Evolutionary conservation across 2,888 invertebrate genomes (phyloP), one percentile per base, ranked within the genome.

Genomic region (Lasioglossum oenotherae): DNA sequence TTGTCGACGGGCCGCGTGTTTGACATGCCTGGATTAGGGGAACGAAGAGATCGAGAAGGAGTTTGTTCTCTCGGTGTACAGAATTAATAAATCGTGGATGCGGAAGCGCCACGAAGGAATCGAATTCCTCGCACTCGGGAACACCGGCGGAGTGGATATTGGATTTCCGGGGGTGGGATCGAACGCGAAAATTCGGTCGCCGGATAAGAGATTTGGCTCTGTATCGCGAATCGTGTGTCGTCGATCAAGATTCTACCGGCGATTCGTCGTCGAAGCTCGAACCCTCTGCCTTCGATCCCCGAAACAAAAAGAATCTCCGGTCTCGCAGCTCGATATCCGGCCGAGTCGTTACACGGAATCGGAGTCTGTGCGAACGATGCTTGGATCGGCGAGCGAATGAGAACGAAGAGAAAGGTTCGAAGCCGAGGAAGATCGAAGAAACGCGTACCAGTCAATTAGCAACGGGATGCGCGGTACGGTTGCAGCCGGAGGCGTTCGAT

Each of bases 391-490:
- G 60, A n/a, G 60, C 60, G 60, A 1, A 27, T 27, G 23, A 8
- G 16, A 49, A 19, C 41, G n/a, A 6, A 60, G 44, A 44, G 27
- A 16, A 27, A 75, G 60, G 27, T 23, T 57, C 19, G 46, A 4
- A 6, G 41, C 49, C 12, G 27, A 79, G 35, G 35, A 74, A 76
- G 64, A 12, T 74, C 23, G 38, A 53, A 23, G 64, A 64, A 77
- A 78, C 10, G 71, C 57, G 27, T 60, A n/a, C 64, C 41, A 64
- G 71, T 71, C 80, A 84, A 85, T 85, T 85, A 82, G 87, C 81
- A 69, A 80, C 80, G 41, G 71, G 81, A 69, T 74, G 41, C 69
- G 69, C 38, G 6, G 64, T 27, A 35, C 46, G 57, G 57, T 80
- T 19, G 77, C 72, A 75, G 60, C 31, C 44, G 31, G 71, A 78